Evolutionary conservation across 2,888 invertebrate genomes (phyloP), one percentile per base, ranked within the genome.

Genomic region (Torymus tubicola): DNA sequence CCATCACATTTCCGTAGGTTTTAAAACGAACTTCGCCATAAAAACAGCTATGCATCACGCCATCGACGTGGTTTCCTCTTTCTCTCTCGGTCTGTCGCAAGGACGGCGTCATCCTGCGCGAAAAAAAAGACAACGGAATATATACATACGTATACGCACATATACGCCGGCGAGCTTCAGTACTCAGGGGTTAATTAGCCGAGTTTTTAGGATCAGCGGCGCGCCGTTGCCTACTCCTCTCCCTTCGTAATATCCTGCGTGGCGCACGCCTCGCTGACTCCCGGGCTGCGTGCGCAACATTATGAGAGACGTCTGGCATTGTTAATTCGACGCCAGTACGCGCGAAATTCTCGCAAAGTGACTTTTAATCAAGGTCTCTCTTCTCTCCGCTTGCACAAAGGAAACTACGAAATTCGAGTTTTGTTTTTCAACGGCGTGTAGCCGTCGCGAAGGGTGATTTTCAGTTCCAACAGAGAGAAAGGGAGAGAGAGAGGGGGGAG

Each of bases 161-260:
- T 65, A 65, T 52, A 18, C 73, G 11, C 21, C 57, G 24, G 2
- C n/a, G 67, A n/a, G 21, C 14, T 55, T 31, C 31, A 31, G 68
- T 14, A 21, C 31, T n/a, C 67, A 24, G 18, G 65, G 76, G 80
- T 80, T 81, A 80, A 82, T 78, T 73, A 78, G 80, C 61, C 72
- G 61, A 60, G 31, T 69, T 74, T 75, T 67, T 63, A 77, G 72
- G 79, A 79, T 80, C 57, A 70, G 31, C 31, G 31, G 31, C 31
- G 31, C 3, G 31, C 31, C 31, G 3, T n/a, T n/a, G n/a, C 31
- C 31, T 24, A 2, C 24, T 31, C 31, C 31, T 31, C 72, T 72
- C 71, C 18, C 72, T 83, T 84, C 82, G 83, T 83, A 83, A 85
- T 83, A 83, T 84, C 83, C 84, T 69, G 57, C 61, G 65, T 57